Conservation (phyloP, 2,797 vertebrate species). For the Sebastes itinus region DNA sequence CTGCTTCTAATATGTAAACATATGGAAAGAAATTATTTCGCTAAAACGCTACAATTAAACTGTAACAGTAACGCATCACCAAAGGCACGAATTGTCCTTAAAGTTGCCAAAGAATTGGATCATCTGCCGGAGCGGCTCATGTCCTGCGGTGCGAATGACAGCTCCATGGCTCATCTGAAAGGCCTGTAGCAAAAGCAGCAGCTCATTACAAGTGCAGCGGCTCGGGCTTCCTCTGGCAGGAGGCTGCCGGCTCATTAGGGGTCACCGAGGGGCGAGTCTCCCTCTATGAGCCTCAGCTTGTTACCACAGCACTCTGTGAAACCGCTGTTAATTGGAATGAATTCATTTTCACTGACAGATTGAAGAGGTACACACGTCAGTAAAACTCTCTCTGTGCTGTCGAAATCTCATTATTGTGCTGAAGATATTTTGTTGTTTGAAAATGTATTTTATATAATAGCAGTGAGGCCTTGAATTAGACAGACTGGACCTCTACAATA, state of each 20-base stretch:
- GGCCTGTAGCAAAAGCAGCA: slow-evolving; percentile 62
- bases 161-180: slow-evolving; percentile 71
- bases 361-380: not conserved
- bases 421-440: not conserved
- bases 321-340: slow-evolving; percentile 36
- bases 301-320: slow-evolving; percentile 42
- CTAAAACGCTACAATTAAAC: not conserved
- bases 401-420: not conserved
- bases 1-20: not conserved
- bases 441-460: not conserved
- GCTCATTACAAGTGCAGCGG: slow-evolving; percentile 71
- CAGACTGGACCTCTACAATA: too few relatives aligned
- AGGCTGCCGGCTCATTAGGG: slow-evolving; percentile 71
- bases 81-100: slow-evolving; percentile 45
- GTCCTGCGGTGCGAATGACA: slow-evolving; percentile 63
- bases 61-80: slow-evolving; percentile 8
- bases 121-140: slow-evolving; percentile 34
- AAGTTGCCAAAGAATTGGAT: slow-evolving; percentile 43
- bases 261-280: slow-evolving; percentile 65
- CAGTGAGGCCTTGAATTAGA: not conserved
- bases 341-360: slow-evolving; percentile 41
- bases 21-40: not conserved
- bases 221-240: slow-evolving; percentile 52
- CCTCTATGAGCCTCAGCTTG: slow-evolving; percentile 54
- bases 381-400: not conserved